These are phyloP conservation scores for Caenorhabditis brenneri DNA, from an alignment of 1,140 invertebrate genomes.

Conservation along the genomic window DNA sequence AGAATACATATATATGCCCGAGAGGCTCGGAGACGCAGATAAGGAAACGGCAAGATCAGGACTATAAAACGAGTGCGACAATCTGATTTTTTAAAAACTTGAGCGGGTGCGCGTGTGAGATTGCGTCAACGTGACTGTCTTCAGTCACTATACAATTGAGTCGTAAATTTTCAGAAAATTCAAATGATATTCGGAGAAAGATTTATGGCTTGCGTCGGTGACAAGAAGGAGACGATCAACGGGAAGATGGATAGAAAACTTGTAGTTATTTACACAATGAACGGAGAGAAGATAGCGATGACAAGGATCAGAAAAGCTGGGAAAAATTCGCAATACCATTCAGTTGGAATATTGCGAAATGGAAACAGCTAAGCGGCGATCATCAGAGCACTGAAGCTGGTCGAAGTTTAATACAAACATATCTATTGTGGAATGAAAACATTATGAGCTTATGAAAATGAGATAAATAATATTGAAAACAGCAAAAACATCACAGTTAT, in stretches of 20 bases:
- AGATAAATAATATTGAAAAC: too few species aligned
- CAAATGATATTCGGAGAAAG: neutral
- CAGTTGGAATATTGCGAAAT: too few species aligned
- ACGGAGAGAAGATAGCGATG: neutral
- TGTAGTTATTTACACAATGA: neutral
- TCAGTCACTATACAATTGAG: neutral
- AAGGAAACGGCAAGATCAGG: neutral
- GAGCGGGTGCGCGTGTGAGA: neutral
- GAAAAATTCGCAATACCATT: neutral
- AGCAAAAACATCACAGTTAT: too few species aligned
- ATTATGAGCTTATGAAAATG: too few species aligned
- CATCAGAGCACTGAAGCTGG: too few species aligned
- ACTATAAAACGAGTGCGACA: conserved; percentile 11
- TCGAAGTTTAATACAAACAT: too few species aligned
- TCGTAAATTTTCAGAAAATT: conserved; percentile 30
- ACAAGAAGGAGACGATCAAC: neutral
- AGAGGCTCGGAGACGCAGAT: conserved; percentile 21
- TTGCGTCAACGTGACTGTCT: conserved; percentile 25
- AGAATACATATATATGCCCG: conserved; percentile 12
- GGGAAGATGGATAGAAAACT: neutral
- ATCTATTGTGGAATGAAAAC: too few species aligned
- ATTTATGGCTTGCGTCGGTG: neutral
- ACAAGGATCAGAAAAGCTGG: neutral
- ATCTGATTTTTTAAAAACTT: neutral
- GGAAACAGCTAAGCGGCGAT: too few species aligned